Percentiles rank a stretch among this genome's conserved stretches.
Evolutionary conservation across 2,888 invertebrate species (phyloP).

Genomic region (Tipula vernalis): DNA sequence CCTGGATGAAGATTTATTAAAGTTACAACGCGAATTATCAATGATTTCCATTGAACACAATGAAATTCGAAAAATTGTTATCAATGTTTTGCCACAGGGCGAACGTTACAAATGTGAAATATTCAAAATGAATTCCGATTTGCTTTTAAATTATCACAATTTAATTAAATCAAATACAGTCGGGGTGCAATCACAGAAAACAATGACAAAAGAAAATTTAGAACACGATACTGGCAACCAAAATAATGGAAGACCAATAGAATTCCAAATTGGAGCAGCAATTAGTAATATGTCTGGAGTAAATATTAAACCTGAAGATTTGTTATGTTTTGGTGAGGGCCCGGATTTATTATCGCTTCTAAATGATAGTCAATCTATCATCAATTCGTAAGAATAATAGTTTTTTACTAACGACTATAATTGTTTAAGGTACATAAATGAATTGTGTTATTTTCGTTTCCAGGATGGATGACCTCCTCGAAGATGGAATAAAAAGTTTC

Average conservation of each 20-base stretch:
- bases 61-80: conserved; percentile 36
- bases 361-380: conserved; percentile 9
- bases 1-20: conserved; percentile 6
- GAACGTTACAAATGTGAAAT: conserved; percentile 32
- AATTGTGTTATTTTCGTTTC: neutral
- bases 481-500: neutral
- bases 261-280: neutral
- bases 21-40: conserved; percentile 13
- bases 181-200: neutral
- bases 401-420: neutral
- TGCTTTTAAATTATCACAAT: conserved; percentile 16
- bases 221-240: neutral
- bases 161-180: neutral
- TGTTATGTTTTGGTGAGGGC: conserved; percentile 10
- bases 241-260: neutral
- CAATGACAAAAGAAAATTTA: neutral
- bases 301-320: neutral
- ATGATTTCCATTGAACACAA: conserved; percentile 34
- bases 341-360: neutral
- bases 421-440: no score
- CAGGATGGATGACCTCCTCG: neutral
- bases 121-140: conserved; percentile 29
- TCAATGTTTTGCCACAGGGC: conserved; percentile 33
- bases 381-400: neutral
- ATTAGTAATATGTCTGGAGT: neutral